phyloP scores from a whole-genome alignment of 1,140 invertebrate species.

The Mercenaria mercenaria region DNA sequence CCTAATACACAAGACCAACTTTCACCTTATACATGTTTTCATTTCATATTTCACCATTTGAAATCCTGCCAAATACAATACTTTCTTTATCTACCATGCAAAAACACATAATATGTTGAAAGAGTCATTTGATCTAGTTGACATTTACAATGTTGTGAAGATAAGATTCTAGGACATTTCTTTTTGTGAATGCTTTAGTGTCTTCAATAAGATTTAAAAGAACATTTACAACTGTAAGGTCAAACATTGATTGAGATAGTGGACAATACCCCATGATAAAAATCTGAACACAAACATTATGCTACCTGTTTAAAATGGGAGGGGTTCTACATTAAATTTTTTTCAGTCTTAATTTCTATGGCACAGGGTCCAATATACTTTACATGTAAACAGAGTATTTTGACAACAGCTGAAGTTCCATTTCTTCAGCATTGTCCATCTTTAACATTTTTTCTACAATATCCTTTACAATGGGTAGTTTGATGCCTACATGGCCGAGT shows the following conservation, averaged over 20 bases:
- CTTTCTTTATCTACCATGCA: background rate
- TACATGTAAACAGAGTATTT: no score
- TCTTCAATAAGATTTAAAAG: background rate
- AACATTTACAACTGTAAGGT: background rate
- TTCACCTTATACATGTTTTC: background rate
- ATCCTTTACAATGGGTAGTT: no score
- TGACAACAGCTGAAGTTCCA: no score
- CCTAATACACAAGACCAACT: constrained; percentile 2
- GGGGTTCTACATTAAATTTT: background rate
- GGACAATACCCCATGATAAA: background rate
- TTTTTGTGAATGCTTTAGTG: background rate
- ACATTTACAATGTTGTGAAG: background rate
- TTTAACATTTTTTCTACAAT: no score
- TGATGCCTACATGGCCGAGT: no score
- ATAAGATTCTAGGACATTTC: background rate
- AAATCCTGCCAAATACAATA: constrained; percentile 6
- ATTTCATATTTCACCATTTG: background rate
- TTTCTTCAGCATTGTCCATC: no score
- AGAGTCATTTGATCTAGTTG: background rate
- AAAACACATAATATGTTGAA: background rate
- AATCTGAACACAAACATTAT: no score
- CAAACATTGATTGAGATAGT: background rate
- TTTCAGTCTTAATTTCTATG: background rate
- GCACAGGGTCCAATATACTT: background rate
- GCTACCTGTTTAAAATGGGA: no score